Conservation (phyloP, 2,888 invertebrate species). For the Aphodius granarius region DNA sequence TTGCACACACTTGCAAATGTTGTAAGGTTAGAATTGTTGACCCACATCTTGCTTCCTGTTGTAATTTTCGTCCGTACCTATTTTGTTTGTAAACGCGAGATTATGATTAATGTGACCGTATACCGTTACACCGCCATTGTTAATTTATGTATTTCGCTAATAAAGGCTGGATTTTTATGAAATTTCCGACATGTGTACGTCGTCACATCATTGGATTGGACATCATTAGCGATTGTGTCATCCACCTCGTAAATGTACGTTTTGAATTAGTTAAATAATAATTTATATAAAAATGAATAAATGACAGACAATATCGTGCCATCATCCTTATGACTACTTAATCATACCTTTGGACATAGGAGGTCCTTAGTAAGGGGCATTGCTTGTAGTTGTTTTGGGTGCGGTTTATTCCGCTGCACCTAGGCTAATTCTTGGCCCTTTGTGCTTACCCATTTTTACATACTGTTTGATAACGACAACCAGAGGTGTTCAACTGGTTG, state of each 20-base stretch:
- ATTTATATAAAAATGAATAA: too few relatives aligned
- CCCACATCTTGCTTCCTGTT: conserved; percentile 5
- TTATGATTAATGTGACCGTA: neutral
- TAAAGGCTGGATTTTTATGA: neutral
- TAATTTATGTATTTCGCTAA: conserved; percentile 2
- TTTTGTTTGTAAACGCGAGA: neutral
- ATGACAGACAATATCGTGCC: too few relatives aligned
- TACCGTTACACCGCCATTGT: conserved; percentile 1
- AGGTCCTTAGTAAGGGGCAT: too few relatives aligned
- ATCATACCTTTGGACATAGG: too few relatives aligned
- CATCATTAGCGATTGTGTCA: neutral
- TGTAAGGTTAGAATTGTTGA: conserved; percentile 14
- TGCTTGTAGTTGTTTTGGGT: too few relatives aligned
- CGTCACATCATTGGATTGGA: neutral
- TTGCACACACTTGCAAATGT: conserved; percentile 10
- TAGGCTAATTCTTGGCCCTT: too few relatives aligned
- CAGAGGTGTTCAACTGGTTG: too few relatives aligned
- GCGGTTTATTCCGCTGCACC: too few relatives aligned
- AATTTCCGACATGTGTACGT: conserved; percentile 1
- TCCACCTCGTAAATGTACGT: neutral
- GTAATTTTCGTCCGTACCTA: conserved; percentile 7
- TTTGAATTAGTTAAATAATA: neutral
- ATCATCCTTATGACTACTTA: too few relatives aligned
- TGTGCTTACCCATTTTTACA: too few relatives aligned
- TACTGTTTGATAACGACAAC: too few relatives aligned